Evolutionary conservation across 2,113 vertebrate genomes (phyloP).

Genomic region (Macaca nemestrina): DNA sequence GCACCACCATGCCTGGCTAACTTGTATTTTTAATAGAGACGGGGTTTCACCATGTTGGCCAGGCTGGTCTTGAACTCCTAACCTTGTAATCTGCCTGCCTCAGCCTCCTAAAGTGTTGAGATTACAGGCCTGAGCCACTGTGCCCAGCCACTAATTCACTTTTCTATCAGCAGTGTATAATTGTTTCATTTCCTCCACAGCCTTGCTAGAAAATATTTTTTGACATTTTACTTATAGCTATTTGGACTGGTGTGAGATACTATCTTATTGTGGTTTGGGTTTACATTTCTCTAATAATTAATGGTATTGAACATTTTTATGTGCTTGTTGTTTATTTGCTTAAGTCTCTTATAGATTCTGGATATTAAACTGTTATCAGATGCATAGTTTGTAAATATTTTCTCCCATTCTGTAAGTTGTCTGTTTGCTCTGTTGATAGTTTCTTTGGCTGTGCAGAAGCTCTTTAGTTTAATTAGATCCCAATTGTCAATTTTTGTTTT

Average conservation of each 20-base stretch:
- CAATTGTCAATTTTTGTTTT: not conserved
- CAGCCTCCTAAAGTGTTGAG: too few species aligned
- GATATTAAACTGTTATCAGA: not conserved
- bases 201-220: too few species aligned
- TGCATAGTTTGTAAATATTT: not conserved
- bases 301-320: not conserved
- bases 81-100: too few species aligned
- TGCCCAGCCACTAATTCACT: too few species aligned
- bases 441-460: not conserved
- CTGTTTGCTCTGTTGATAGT: not conserved
- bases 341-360: not conserved
- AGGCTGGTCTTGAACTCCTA: too few species aligned
- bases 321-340: not conserved
- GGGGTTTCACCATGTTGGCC: too few species aligned
- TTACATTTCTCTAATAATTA: not conserved
- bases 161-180: too few species aligned
- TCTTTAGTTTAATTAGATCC: not conserved
- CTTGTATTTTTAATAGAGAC: too few species aligned
- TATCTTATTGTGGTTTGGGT: not conserved
- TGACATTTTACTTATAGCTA: not conserved
- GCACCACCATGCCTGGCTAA: too few species aligned
- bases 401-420: not conserved
- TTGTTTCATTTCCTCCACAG: too few species aligned
- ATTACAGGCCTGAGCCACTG: too few species aligned
- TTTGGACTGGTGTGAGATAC: not conserved